phyloP scores from a whole-genome alignment of 2,888 invertebrate species.

The Sphinx pinastri region DNA sequence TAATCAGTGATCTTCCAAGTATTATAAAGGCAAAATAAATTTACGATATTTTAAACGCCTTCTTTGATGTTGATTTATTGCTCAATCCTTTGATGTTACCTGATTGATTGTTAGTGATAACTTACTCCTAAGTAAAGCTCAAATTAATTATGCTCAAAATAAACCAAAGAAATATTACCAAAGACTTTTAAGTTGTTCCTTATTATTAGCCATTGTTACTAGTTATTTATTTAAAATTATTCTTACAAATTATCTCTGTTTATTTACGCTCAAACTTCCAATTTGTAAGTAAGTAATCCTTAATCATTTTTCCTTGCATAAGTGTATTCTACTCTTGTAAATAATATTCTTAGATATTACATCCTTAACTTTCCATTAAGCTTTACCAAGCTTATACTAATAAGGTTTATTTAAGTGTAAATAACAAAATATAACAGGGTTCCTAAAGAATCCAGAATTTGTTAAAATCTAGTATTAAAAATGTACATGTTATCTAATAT shows the following conservation, averaged over 20 bases:
- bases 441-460: slow-evolving; percentile 53
- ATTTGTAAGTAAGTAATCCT: background rate
- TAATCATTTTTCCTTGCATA: background rate
- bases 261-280: background rate
- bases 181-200: background rate
- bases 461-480: slow-evolving; percentile 31
- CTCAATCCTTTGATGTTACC: background rate
- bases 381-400: background rate
- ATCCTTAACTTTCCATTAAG: background rate
- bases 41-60: slow-evolving; percentile 16
- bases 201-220: background rate
- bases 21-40: slow-evolving; percentile 27
- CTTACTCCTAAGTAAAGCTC: slow-evolving; percentile 40
- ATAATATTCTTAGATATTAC: background rate
- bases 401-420: background rate
- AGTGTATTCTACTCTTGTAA: background rate
- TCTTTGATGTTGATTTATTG: slow-evolving; percentile 8
- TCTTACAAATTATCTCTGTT: background rate
- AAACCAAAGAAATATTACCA: slow-evolving; percentile 22
- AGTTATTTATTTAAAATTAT: background rate
- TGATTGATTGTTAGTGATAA: slow-evolving; percentile 20
- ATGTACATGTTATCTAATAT: slow-evolving; percentile 37
- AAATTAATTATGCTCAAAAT: slow-evolving; percentile 45
- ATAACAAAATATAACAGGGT: slow-evolving; percentile 53
- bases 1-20: slow-evolving; percentile 47